A percentile compares a stretch with the other conserved stretches of the same genome.
phyloP scores from a whole-genome alignment of 1,140 invertebrate species.

The Dufourea novaeangliae region DNA sequence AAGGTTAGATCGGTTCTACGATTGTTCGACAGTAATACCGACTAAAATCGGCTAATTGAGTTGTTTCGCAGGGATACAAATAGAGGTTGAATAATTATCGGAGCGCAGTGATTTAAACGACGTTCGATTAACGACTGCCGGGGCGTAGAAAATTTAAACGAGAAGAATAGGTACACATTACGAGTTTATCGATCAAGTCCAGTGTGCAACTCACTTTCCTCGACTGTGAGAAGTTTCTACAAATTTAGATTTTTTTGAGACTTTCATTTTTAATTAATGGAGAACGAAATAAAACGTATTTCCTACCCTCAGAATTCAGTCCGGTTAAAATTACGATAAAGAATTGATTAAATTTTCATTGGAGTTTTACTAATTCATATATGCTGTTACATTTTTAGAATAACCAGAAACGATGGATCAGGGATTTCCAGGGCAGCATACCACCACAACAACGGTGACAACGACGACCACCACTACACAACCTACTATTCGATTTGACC shows the following conservation, averaged over 20 bases:
- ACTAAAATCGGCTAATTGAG: background rate
- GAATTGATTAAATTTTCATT: no score
- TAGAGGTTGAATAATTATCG: background rate
- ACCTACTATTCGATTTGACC: slow-evolving; percentile 88
- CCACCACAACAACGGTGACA: slow-evolving; percentile 87
- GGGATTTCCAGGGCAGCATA: slow-evolving; percentile 86
- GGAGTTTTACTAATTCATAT: no score
- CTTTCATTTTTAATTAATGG: no score
- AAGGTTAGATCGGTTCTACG: background rate
- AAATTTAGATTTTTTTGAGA: no score
- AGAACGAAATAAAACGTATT: no score
- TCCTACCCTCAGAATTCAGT: no score
- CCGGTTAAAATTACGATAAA: no score
- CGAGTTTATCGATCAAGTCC: background rate
- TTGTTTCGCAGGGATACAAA: background rate
- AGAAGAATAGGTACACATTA: no score
- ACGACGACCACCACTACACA: slow-evolving; percentile 86
- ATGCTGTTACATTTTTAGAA: slow-evolving; percentile 15
- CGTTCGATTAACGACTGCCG: background rate
- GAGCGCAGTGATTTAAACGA: background rate
- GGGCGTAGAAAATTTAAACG: background rate
- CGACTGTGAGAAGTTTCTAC: no score
- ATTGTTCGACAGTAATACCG: background rate
- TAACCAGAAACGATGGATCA: slow-evolving; percentile 80
- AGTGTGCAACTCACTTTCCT: no score